A percentile compares a stretch with the other conserved stretches of the same genome.
Conservation (phyloP, 2,888 invertebrate genomes). For the Himalopsyche kuldschensis region DNA sequence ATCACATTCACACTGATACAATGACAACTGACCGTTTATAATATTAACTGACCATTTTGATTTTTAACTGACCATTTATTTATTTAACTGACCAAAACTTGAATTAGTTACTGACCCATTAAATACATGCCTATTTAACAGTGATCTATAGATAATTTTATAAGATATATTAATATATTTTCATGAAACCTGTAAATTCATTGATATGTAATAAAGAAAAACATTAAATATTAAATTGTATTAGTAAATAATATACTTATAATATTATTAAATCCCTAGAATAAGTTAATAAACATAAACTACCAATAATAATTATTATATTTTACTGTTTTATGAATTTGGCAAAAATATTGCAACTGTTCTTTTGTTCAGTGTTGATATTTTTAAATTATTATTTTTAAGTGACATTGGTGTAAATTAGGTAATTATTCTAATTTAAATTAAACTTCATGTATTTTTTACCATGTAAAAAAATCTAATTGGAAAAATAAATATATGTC, state of each 20-base stretch:
- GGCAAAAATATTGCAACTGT: background rate
- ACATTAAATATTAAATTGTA: background rate
- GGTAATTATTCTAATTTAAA: conserved; percentile 37
- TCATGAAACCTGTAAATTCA: background rate
- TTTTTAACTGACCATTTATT: no score
- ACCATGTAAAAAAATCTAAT: conserved; percentile 57
- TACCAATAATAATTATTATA: background rate
- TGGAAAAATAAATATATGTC: conserved; percentile 40
- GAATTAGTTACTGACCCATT: no score
- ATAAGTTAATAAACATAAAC: background rate
- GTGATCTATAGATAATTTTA: background rate
- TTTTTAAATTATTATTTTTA: background rate
- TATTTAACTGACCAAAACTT: no score
- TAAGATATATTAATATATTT: background rate
- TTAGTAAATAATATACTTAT: background rate
- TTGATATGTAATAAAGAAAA: background rate
- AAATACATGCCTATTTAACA: background rate
- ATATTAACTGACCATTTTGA: no score
- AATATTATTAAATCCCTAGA: background rate
- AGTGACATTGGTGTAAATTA: background rate
- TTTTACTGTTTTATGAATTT: background rate
- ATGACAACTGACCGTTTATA: no score
- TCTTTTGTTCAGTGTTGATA: background rate
- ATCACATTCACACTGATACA: no score
- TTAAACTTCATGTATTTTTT: conserved; percentile 60